Evolutionary conservation across 2,113 vertebrate genomes (phyloP).

Genomic region (Phalacrocorax aristotelis): DNA sequence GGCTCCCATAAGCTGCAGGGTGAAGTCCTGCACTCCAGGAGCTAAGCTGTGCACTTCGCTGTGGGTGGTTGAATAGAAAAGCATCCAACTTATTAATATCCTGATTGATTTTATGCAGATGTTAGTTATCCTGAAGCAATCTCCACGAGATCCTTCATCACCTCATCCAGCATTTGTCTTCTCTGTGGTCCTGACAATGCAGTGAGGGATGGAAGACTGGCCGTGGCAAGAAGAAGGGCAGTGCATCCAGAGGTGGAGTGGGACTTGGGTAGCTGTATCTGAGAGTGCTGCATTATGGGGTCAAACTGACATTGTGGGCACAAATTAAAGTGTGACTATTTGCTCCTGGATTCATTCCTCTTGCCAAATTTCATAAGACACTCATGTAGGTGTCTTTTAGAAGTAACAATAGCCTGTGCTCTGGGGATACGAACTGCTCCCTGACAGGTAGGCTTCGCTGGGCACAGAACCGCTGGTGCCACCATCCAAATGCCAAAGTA

Average conservation of each 20-base stretch:
- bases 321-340: neutral
- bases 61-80: neutral
- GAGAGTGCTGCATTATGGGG: neutral
- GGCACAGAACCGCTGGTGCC: neutral
- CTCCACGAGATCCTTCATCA: neutral
- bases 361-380: neutral
- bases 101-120: neutral
- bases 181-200: neutral
- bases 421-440: neutral
- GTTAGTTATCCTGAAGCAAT: neutral
- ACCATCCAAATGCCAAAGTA: neutral
- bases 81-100: neutral
- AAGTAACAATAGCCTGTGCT: neutral
- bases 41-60: neutral
- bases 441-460: neutral
- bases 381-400: neutral
- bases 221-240: neutral
- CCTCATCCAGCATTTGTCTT: neutral
- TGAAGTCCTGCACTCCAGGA: neutral
- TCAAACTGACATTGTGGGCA: neutral
- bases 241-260: neutral
- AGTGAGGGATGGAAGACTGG: neutral
- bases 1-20: neutral
- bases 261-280: neutral
- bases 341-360: neutral